Base-by-base conservation (phyloP, 2,797 vertebrate species). In the Chelonia mydas region DNA sequence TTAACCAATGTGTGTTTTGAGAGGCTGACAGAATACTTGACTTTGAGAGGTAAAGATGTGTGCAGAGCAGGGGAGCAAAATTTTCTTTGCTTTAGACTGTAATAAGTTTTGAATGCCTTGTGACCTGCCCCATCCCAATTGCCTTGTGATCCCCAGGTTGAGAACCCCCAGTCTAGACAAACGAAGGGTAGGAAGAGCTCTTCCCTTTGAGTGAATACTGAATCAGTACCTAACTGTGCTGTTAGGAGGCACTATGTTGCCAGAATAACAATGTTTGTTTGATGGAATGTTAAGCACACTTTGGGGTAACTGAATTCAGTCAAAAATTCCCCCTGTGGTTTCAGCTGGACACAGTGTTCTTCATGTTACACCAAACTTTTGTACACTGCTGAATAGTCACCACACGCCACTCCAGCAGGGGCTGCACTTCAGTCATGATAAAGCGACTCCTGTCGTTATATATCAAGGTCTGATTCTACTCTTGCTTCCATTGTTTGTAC, bases 91-190 rank as follows among this genome's bases (percentile, higher is more conserved):
- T 94, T 78, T 84, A 72, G n/a, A 82, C 45, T 91, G 81, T 12
- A 90, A 45, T 91, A 28, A 84, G 27, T 85, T 96, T 90, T 50
- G 77, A 89, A 77, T 33, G 87, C 65, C 61, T 92, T 94, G 80
- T n/a, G 89, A 88, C 33, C 92, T 50, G 87, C 51, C 81, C 86
- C 41, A 5, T 79, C 47, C 53, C 90, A 96, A 83, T 84, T 50
- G 61, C 90, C 72, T 49, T 50, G 83, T 80, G 41, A 61, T 90
- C 50, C 85, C 86, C n/a, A 72, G 88, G 79, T 28, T 92, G 84
- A 93, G 47, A 83, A 94, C 92, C 17, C 57, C 6, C 80, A 57
- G 55, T 93, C 86, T 19, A 55, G 89, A 72, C 61, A 65, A 37
- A n/a, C 33, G 11, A 88, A 53, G n/a, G 5, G 9, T 5, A 25